Base-by-base conservation (phyloP, 2,113 vertebrate species). In the Pycnonotus jocosus region DNA sequence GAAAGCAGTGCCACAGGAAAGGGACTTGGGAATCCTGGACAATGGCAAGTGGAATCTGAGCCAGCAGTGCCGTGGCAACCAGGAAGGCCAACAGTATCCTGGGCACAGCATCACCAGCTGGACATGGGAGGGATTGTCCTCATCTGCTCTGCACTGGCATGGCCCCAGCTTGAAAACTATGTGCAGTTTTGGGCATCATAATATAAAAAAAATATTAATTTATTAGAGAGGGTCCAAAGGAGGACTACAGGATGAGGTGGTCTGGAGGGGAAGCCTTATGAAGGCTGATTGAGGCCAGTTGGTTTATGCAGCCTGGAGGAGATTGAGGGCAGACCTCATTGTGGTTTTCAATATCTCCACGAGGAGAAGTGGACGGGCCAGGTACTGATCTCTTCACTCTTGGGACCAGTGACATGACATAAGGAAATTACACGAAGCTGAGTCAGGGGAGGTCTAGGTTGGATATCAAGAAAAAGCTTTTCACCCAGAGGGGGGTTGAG, bases 391-490 rank as follows among this genome's bases (percentile, higher is more conserved):
- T n/a, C 53, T 38, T 47, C 28, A 68, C 40, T 68, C 62, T 27
- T 0, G 0, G 48, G 42, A 48, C 23, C n/a, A 48, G 27, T 33
- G n/a, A 81, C 30, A 68, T 0, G 1, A 47, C 78, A 28, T 12
- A 48, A n/a, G 53, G 44, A 48, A 69, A 69, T 17, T 8, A 20
- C 35, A 79, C 23, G 53, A 38, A 33, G 22, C 42, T 57, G 64
- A 71, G 15, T 33, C 28, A 33, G 48, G 21, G 48, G 11, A 24
- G 21, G 15, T 24, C 21, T 40, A 71, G 37, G 21, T 1, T 40
- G 37, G 48, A 71, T 40, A 53, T 18, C n/a, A n/a, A n/a, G n/a
- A n/a, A n/a, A n/a, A n/a, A n/a, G n/a, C n/a, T n/a, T n/a, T n/a
- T n/a, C n/a, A n/a, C n/a, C n/a, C n/a, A n/a, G n/a, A n/a, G n/a